A percentile compares a stretch with the other conserved stretches of the same genome.
These are phyloP conservation scores for Erpornis zantholeuca DNA, from an alignment of 2,113 vertebrate species.

Conservation along the genomic window DNA sequence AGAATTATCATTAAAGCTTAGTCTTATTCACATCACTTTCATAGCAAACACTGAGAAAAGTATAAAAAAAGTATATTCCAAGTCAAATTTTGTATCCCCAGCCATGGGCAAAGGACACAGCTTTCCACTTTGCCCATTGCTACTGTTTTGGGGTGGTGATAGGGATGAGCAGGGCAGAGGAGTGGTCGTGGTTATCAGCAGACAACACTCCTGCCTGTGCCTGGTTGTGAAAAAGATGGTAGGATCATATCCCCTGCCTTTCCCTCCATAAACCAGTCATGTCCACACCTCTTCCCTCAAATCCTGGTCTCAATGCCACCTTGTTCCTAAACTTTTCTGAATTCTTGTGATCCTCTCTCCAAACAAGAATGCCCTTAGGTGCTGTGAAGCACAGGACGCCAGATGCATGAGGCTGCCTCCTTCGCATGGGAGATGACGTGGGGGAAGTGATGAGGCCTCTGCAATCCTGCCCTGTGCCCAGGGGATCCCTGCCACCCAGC, in stretches of 20 bases:
- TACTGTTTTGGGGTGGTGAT: background rate
- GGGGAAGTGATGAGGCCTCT: background rate
- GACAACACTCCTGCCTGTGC: rapidly evolving
- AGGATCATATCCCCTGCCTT: background rate
- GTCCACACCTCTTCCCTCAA: background rate
- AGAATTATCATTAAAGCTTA: constrained; percentile 5
- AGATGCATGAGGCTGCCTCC: background rate
- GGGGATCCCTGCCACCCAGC: background rate
- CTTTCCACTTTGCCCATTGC: background rate
- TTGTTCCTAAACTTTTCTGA: background rate
- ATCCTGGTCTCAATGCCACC: background rate
- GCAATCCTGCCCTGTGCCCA: no score
- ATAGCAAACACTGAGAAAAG: background rate
- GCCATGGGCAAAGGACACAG: background rate
- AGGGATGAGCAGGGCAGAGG: background rate
- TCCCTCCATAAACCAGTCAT: background rate
- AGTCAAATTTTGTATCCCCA: background rate
- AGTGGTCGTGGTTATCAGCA: rapidly evolving
- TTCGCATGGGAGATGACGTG: background rate
- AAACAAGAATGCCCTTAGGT: background rate
- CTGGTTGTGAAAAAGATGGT: background rate
- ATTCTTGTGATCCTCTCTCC: background rate
- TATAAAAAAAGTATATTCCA: background rate
- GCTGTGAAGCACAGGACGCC: background rate
- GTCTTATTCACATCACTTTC: background rate